These are phyloP conservation scores for Pteruthius melanotis DNA, from an alignment of 2,113 vertebrate genomes.

Conservation along the genomic window DNA sequence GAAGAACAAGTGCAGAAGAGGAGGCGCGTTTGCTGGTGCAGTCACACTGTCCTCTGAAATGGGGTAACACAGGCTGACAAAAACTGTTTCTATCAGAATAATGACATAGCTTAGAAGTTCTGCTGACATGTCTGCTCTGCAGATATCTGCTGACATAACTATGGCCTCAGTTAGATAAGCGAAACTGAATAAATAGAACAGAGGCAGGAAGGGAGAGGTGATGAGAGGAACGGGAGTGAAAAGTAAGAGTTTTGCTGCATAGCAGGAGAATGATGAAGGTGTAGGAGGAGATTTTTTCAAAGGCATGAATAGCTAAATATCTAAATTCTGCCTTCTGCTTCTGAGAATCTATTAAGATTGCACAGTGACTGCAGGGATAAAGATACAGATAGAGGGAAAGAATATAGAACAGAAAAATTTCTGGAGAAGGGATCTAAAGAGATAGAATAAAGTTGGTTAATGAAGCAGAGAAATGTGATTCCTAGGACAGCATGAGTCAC, in stretches of 20 bases:
- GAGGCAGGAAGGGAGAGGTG: neutral
- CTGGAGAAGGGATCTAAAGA: neutral
- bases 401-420: neutral
- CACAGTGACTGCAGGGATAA: neutral
- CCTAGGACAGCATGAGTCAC: neutral
- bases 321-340: neutral
- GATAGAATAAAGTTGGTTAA: neutral
- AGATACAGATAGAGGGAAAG: neutral
- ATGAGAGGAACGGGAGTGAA: neutral
- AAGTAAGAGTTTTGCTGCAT: neutral
- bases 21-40: neutral
- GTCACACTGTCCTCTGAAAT: neutral
- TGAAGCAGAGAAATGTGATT: neutral
- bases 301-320: neutral
- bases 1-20: neutral
- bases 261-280: neutral
- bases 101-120: neutral
- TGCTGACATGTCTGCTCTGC: neutral
- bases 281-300: constrained; percentile 25
- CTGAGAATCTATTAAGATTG: neutral
- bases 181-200: neutral
- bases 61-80: neutral
- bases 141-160: neutral
- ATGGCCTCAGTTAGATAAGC: neutral
- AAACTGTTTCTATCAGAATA: neutral